phyloP scores from a whole-genome alignment of 2,797 vertebrate genomes.

The Rhincodon typus region DNA sequence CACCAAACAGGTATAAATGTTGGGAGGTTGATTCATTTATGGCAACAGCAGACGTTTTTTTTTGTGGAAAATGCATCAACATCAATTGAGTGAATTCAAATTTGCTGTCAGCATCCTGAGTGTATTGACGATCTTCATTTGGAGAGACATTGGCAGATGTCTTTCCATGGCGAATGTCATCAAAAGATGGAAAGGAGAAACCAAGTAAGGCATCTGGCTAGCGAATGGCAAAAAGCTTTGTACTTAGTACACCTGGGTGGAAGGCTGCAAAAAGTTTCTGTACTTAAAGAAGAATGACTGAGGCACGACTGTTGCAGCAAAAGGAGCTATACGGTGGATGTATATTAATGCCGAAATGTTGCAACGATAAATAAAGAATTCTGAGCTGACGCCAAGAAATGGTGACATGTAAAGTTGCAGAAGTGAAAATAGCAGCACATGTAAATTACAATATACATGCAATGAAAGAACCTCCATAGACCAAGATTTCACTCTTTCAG shows the following conservation, averaged over 20 bases:
- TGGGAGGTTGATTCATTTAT: not conserved
- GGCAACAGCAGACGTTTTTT: not conserved
- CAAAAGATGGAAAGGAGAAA: not conserved
- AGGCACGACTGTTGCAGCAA: not conserved
- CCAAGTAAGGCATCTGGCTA: too few relatives aligned
- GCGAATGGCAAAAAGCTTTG: not conserved
- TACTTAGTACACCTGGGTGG: not conserved
- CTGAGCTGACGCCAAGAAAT: not conserved
- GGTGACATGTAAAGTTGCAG: not conserved
- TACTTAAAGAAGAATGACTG: not conserved
- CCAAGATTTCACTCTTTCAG: not conserved
- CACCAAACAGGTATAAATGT: not conserved
- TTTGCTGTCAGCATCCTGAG: not conserved
- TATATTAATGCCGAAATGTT: not conserved
- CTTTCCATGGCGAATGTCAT: not conserved
- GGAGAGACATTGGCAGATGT: not conserved
- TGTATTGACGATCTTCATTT: not conserved
- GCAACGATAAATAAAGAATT: not conserved
- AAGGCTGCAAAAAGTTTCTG: not conserved
- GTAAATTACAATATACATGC: not conserved
- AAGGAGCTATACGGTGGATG: not conserved
- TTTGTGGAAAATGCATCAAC: not conserved
- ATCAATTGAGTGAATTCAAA: not conserved
- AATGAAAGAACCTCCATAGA: not conserved
- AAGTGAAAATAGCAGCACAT: slow-evolving; percentile 2